Conservation (phyloP, 2,888 invertebrate species). For the Dromius quadrimaculatus region DNA sequence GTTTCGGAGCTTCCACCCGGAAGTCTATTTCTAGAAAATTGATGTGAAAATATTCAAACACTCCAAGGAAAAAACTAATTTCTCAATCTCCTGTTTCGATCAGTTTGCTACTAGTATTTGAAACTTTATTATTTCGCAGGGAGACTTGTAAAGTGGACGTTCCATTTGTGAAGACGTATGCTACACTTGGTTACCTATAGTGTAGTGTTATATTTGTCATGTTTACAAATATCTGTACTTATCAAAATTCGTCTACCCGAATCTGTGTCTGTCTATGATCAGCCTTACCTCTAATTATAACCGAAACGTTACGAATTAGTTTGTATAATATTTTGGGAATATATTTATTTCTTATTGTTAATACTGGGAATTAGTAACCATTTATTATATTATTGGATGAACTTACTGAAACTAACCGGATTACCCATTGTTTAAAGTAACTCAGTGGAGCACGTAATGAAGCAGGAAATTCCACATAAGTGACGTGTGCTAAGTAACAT, state of each 20-base stretch:
- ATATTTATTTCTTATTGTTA: background rate
- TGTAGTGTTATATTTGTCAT: constrained; percentile 2
- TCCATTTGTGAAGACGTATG: constrained; percentile 94
- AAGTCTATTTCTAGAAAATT: too few relatives aligned
- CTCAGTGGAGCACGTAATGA: background rate
- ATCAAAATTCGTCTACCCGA: background rate
- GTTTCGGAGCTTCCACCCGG: too few relatives aligned
- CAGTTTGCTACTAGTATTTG: constrained; percentile 41
- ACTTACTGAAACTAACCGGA: background rate
- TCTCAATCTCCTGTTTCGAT: background rate
- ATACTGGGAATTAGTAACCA: background rate
- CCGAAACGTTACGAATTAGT: background rate
- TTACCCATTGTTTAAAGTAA: background rate
- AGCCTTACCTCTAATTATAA: background rate
- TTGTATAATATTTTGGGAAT: background rate
- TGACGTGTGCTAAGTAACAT: background rate
- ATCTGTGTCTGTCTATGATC: background rate
- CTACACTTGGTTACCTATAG: constrained; percentile 92
- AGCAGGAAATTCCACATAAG: background rate
- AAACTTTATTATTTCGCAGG: constrained; percentile 72
- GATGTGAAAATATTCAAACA: too few relatives aligned
- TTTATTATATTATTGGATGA: background rate
- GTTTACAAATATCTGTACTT: background rate
- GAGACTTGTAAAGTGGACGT: constrained; percentile 88
- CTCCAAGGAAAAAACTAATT: background rate